Conservation (phyloP, 1,140 invertebrate species). For the Megalopta genalis region DNA sequence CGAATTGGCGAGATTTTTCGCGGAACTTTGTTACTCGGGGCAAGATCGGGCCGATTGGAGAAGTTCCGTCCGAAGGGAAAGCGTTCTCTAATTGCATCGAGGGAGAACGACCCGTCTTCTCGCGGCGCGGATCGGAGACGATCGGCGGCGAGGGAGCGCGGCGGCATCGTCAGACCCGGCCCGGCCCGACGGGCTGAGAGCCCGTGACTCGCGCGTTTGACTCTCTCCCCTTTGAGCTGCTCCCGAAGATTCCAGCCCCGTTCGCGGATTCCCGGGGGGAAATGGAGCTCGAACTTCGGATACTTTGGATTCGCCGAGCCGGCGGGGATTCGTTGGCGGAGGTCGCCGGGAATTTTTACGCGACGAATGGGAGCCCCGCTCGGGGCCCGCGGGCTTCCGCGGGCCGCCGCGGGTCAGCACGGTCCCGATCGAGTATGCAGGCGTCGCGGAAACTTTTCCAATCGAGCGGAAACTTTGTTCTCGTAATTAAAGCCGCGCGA, state of each 20-base stretch:
- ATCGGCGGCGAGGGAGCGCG: too few species aligned
- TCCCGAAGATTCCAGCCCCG: background rate
- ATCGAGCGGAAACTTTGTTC: conserved; percentile 78
- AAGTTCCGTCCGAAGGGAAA: background rate
- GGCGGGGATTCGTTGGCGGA: background rate
- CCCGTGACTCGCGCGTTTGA: background rate
- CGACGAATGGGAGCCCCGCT: background rate
- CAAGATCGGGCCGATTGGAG: conserved; percentile 2
- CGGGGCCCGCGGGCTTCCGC: too few species aligned
- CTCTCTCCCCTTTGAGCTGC: conserved; percentile 3
- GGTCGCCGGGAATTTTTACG: conserved; percentile 37
- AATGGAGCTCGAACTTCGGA: conserved; percentile 33
- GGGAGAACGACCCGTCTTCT: background rate
- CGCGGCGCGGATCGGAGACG: too few species aligned
- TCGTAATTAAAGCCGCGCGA: conserved; percentile 79
- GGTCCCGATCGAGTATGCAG: conserved; percentile 74
- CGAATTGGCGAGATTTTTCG: background rate
- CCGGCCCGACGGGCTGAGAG: background rate
- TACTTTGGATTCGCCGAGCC: background rate
- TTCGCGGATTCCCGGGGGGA: conserved; percentile 2
- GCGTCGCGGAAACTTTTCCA: conserved; percentile 78
- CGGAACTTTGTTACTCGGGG: background rate
- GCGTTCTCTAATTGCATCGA: conserved; percentile 31
- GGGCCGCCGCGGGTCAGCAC: too few species aligned
- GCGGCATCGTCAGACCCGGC: background rate